phyloP scores from a whole-genome alignment of 1,140 invertebrate genomes.

The Drosophila kepulauana region DNA sequence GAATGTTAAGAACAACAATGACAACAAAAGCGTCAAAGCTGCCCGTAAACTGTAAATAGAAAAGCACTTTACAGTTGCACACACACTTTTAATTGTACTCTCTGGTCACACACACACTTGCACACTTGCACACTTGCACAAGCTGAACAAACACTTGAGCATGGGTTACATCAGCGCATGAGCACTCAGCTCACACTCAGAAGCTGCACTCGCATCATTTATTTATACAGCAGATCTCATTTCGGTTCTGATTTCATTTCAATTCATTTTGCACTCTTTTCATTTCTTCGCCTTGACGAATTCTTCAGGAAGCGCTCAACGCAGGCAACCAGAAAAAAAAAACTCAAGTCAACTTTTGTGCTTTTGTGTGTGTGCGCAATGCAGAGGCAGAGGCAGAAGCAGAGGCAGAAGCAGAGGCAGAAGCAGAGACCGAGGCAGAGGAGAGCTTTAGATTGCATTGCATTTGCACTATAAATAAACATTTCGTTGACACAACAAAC shows the following conservation, averaged over 20 bases:
- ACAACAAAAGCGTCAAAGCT: conserved; percentile 29
- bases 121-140: conserved; percentile 12
- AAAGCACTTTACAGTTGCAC: conserved; percentile 54
- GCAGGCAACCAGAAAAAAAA: conserved; percentile 71
- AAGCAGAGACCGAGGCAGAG: too few relatives aligned
- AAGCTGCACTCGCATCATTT: conserved; percentile 54
- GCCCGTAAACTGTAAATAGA: conserved; percentile 62
- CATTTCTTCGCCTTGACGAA: background rate
- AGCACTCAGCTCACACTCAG: conserved; percentile 58
- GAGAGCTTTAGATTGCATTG: conserved; percentile 45
- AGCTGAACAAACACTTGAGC: conserved; percentile 18
- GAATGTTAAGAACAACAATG: conserved; percentile 27
- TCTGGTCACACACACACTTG: conserved; percentile 14
- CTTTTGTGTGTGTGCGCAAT: conserved; percentile 17
- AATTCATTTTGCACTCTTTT: background rate
- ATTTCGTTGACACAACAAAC: conserved; percentile 49
- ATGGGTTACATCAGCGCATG: conserved; percentile 74
- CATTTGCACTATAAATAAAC: conserved; percentile 74
- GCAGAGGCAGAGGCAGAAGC: too few relatives aligned
- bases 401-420: too few relatives aligned
- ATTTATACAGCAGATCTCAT: conserved; percentile 77
- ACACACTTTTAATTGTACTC: conserved; percentile 61
- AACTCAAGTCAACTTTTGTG: conserved; percentile 41
- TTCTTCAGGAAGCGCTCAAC: conserved; percentile 62
- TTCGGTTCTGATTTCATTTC: conserved; percentile 65